A percentile compares a stretch with the other conserved stretches of the same genome.
Conservation (phyloP, 2,797 vertebrate species). For the Pachyuromys duprasi region DNA sequence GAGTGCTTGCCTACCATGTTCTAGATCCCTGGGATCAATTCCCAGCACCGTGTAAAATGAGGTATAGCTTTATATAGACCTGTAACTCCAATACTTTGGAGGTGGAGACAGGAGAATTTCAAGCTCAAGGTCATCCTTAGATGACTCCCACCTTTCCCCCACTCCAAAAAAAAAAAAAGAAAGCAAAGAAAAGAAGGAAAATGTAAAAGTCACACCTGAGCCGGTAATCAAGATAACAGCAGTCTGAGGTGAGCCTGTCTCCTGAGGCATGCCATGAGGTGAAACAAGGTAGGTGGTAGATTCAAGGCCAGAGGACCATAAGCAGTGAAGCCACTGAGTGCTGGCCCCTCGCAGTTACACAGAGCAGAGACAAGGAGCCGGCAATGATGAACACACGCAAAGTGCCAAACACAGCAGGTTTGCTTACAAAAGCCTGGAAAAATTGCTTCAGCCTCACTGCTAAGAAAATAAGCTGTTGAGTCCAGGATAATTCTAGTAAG, state of each 20-base stretch:
- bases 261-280: accelerated
- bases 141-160: not conserved
- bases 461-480: conserved; percentile 82
- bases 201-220: not conserved
- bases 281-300: not conserved
- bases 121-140: not conserved
- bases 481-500: conserved; percentile 81
- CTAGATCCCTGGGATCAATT: not conserved
- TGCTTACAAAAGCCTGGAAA: conserved; percentile 74
- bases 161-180: not conserved
- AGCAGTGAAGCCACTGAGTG: not conserved
- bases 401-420: conserved; percentile 80
- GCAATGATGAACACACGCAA: conserved; percentile 71
- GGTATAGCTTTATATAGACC: not conserved
- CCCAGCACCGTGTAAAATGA: not conserved
- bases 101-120: not conserved
- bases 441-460: conserved; percentile 78
- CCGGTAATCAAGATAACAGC: not conserved
- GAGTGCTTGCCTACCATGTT: not conserved
- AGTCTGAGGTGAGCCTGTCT: not conserved
- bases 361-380: conserved; percentile 45
- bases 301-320: not conserved
- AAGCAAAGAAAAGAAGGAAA: not conserved
- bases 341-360: not conserved
- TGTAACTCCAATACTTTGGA: not conserved